Evolutionary conservation across 2,113 vertebrate genomes (phyloP).

Genomic region (Colistium nudipinnis): DNA sequence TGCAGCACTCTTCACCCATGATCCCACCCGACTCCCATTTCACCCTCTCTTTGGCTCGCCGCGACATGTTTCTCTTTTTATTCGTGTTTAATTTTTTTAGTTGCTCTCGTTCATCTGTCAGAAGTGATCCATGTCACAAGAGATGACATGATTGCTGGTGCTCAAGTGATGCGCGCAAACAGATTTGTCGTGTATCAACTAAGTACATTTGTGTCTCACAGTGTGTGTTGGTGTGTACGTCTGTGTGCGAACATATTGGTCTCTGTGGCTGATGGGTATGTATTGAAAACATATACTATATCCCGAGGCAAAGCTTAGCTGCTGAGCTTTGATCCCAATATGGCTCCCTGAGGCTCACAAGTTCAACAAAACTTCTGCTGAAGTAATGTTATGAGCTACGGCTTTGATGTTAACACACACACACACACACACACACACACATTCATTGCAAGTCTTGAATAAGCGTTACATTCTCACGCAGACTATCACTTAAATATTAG

Average conservation of each 20-base stretch:
- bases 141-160: slow-evolving; percentile 29
- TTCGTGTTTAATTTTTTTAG: slow-evolving; percentile 13
- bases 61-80: neutral
- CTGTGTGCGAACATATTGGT: slow-evolving; percentile 6
- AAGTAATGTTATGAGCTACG: slow-evolving; percentile 10
- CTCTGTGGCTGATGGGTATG: slow-evolving; percentile 26
- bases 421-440: no score
- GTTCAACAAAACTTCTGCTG: slow-evolving; percentile 26
- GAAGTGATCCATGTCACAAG: slow-evolving; percentile 40
- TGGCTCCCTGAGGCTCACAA: slow-evolving; percentile 29
- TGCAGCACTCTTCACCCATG: slow-evolving; percentile 57
- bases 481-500: slow-evolving; percentile 40
- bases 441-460: neutral
- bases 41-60: slow-evolving; percentile 13
- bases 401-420: slow-evolving; percentile 29
- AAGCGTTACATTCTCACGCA: slow-evolving; percentile 17
- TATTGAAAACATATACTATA: slow-evolving; percentile 52
- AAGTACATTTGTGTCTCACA: slow-evolving; percentile 1
- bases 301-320: slow-evolving; percentile 58
- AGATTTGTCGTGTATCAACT: slow-evolving; percentile 10
- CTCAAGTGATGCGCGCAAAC: slow-evolving; percentile 8
- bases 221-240: neutral
- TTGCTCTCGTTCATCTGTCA: slow-evolving; percentile 27
- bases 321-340: slow-evolving; percentile 64
- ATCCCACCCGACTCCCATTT: neutral